phyloP scores from a whole-genome alignment of 2,888 invertebrate species.

The Atrina japonica region DNA sequence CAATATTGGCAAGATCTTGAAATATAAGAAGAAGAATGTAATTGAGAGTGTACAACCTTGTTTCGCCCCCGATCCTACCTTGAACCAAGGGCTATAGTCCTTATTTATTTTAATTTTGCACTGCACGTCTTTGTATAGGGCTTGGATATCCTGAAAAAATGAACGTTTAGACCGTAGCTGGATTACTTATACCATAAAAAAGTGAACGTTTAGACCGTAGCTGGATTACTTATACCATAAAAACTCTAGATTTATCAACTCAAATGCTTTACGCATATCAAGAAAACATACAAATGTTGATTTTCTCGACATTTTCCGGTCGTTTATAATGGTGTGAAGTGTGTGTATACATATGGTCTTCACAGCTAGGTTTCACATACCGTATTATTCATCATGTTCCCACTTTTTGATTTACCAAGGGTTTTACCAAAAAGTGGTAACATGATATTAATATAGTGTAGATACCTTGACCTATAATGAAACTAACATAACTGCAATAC shows the following conservation, averaged over 20 bases:
- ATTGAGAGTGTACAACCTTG: slow-evolving; percentile 20
- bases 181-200: slow-evolving; percentile 23
- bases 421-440: no score
- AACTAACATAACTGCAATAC: no score
- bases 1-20: slow-evolving; percentile 8
- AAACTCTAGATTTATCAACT: slow-evolving; percentile 28
- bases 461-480: no score
- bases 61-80: slow-evolving; percentile 9
- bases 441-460: no score
- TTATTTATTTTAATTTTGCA: slow-evolving; percentile 21
- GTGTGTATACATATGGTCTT: slow-evolving; percentile 41
- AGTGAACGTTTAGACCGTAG: slow-evolving; percentile 23
- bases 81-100: slow-evolving; percentile 17
- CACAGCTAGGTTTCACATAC: slow-evolving; percentile 21
- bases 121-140: slow-evolving; percentile 25
- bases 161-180: slow-evolving; percentile 19
- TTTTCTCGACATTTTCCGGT: slow-evolving; percentile 19
- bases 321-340: slow-evolving; percentile 31
- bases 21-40: slow-evolving; percentile 21
- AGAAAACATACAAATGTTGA: slow-evolving; percentile 38
- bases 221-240: slow-evolving; percentile 35
- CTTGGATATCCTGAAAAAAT: slow-evolving; percentile 25
- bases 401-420: no score
- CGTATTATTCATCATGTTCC: background rate
- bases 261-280: slow-evolving; percentile 37